Evolutionary conservation across 2,113 vertebrate genomes (phyloP).

Genomic region (Tragelaphus scriptus): DNA sequence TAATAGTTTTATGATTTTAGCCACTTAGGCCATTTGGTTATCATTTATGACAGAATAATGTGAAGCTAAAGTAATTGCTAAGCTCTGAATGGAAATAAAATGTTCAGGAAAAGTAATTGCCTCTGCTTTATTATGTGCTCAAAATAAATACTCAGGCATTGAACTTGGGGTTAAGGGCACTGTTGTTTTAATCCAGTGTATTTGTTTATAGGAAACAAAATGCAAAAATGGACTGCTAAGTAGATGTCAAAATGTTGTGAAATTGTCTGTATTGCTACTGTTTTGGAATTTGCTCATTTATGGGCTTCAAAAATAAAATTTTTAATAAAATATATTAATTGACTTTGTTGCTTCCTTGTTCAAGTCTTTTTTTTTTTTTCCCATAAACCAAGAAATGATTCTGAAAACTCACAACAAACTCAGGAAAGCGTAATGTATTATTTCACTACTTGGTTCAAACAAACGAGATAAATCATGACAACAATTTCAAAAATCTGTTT

Average conservation of each 20-base stretch:
- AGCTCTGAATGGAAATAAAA: conserved; percentile 35
- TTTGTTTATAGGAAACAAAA: conserved; percentile 41
- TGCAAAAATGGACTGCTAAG: background rate
- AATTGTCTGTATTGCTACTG: conserved; percentile 3
- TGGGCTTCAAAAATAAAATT: conserved; percentile 55
- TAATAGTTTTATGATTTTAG: conserved; percentile 29
- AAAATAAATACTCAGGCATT: background rate
- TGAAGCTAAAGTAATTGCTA: conserved; percentile 49
- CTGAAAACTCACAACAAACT: background rate
- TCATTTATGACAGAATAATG: conserved; percentile 50
- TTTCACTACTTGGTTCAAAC: conserved; percentile 1
- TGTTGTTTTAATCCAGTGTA: background rate
- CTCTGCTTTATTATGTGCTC: conserved; percentile 26
- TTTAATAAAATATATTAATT: conserved; percentile 30
- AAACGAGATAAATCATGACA: background rate
- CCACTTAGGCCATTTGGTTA: conserved; percentile 23
- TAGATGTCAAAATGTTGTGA: conserved; percentile 32
- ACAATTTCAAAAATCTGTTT: conserved; percentile 6
- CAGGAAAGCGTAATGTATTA: background rate
- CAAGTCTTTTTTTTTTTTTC: background rate
- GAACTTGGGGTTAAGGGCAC: background rate
- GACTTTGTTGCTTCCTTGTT: background rate
- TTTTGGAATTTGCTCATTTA: conserved; percentile 32
- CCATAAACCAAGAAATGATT: background rate
- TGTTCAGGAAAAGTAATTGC: conserved; percentile 34